Evolutionary conservation across 2,888 invertebrate species (phyloP).

Genomic region (Plagodis dolabraria): DNA sequence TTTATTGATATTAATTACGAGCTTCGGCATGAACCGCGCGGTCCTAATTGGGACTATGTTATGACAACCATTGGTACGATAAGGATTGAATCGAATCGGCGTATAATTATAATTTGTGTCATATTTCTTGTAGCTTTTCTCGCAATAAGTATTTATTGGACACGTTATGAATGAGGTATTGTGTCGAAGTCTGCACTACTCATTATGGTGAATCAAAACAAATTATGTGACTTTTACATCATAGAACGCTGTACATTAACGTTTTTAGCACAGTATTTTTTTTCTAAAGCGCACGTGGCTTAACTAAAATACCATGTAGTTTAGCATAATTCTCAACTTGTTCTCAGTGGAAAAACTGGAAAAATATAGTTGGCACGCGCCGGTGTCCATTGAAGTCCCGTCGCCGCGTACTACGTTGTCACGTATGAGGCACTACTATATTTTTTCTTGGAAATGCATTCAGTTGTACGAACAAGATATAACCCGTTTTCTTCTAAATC

Average conservation of each 20-base stretch:
- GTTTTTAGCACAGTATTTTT: neutral
- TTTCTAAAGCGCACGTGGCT: conserved; percentile 37
- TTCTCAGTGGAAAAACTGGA: conserved; percentile 57
- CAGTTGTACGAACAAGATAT: conserved; percentile 61
- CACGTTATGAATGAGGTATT: conserved; percentile 51
- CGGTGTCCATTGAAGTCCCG: conserved; percentile 59
- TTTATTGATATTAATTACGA: conserved; percentile 67
- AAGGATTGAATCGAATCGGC: conserved; percentile 55
- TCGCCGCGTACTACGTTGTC: conserved; percentile 55
- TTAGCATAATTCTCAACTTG: conserved; percentile 38
- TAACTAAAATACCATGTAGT: conserved; percentile 32
- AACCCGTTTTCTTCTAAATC: conserved; percentile 65
- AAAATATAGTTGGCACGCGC: conserved; percentile 55
- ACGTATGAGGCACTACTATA: conserved; percentile 60
- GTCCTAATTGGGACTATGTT: conserved; percentile 61
- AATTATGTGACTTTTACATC: too few species aligned
- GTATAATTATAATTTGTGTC: conserved; percentile 62
- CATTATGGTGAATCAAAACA: too few species aligned
- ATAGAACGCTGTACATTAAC: too few species aligned
- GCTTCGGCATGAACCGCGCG: conserved; percentile 44
- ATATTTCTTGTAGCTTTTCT: conserved; percentile 58
- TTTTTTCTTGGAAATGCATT: conserved; percentile 70
- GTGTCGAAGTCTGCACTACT: conserved; percentile 30
- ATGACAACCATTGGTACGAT: conserved; percentile 60
- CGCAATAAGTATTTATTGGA: conserved; percentile 54